Conservation (phyloP, 2,797 vertebrate genomes). For the Rhinogobio ventralis region DNA sequence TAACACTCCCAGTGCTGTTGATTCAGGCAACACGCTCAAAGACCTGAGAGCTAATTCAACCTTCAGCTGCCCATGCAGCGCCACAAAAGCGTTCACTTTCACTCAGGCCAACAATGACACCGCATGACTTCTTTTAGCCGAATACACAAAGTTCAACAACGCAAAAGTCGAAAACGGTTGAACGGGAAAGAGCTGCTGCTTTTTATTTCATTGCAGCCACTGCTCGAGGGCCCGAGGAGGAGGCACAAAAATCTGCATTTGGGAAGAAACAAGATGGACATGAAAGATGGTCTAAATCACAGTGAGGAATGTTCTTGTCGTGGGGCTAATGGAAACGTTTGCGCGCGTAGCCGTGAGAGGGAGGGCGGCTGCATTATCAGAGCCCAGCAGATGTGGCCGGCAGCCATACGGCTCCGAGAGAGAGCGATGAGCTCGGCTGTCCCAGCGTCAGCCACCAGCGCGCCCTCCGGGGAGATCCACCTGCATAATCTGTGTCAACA, state of each 20-base stretch:
- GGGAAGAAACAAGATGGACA: slow-evolving; percentile 86
- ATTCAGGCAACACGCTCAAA: slow-evolving; percentile 36
- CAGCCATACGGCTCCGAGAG: slow-evolving; percentile 78
- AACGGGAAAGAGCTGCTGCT: slow-evolving; percentile 70
- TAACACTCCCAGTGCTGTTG: slow-evolving; percentile 60
- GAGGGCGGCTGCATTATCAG: slow-evolving; percentile 82
- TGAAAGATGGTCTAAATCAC: slow-evolving; percentile 83
- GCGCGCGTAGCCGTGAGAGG: slow-evolving; percentile 75
- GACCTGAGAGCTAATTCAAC: slow-evolving; percentile 8
- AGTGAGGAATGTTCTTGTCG: slow-evolving; percentile 83
- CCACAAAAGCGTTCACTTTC: not conserved
- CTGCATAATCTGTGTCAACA: slow-evolving; percentile 86
- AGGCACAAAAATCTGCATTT: slow-evolving; percentile 81
- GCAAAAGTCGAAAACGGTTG: slow-evolving; percentile 77
- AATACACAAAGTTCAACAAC: slow-evolving; percentile 55
- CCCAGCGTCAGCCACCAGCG: slow-evolving; percentile 76
- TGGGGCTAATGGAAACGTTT: slow-evolving; percentile 86
- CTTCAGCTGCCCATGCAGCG: slow-evolving; percentile 50
- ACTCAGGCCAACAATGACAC: slow-evolving; percentile 11
- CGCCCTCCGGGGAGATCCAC: slow-evolving; percentile 78
- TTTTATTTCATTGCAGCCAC: not conserved
- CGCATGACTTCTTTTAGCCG: not conserved
- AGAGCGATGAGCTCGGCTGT: slow-evolving; percentile 77
- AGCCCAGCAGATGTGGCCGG: slow-evolving; percentile 82
- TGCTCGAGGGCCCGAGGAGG: slow-evolving; percentile 60